Evolutionary conservation across 2,113 vertebrate species (phyloP).

Genomic region (Baryphthengus martii): DNA sequence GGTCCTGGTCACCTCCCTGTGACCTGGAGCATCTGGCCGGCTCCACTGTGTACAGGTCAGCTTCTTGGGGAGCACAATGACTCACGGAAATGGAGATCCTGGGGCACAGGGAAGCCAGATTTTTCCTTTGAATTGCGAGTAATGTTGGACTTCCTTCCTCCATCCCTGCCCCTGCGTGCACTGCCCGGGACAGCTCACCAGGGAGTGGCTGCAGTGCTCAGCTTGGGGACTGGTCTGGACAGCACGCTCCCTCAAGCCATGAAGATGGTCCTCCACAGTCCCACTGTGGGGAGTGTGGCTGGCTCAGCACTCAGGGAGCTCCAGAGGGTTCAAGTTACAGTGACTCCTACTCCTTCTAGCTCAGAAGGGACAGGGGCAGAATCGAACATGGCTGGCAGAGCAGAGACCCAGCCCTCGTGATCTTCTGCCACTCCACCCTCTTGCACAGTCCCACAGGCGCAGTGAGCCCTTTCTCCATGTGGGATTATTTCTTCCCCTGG

Average conservation of each 20-base stretch:
- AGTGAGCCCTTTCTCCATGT: fast-evolving
- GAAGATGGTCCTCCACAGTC: fast-evolving
- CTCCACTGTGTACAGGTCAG: fast-evolving
- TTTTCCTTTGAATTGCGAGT: not conserved
- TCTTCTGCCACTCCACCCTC: not conserved
- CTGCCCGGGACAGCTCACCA: not conserved
- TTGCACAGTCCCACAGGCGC: not conserved
- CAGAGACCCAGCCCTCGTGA: not conserved
- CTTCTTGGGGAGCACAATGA: not conserved
- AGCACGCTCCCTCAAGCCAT: not conserved
- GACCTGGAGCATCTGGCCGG: not conserved
- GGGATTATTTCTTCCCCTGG: not conserved
- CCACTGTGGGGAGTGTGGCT: not conserved
- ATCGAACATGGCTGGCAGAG: not conserved
- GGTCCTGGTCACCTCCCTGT: not conserved
- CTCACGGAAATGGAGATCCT: not conserved
- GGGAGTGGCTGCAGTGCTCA: not conserved
- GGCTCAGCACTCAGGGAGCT: not conserved
- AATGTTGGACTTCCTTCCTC: not conserved
- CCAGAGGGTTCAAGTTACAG: not conserved
- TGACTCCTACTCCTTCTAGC: not conserved
- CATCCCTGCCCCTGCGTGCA: not conserved
- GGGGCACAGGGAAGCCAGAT: not conserved
- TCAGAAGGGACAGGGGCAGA: not conserved
- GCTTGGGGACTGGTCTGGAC: not conserved